These are phyloP conservation scores for Sipha maydis DNA, from an alignment of 2,888 invertebrate species.

Conservation along the genomic window DNA sequence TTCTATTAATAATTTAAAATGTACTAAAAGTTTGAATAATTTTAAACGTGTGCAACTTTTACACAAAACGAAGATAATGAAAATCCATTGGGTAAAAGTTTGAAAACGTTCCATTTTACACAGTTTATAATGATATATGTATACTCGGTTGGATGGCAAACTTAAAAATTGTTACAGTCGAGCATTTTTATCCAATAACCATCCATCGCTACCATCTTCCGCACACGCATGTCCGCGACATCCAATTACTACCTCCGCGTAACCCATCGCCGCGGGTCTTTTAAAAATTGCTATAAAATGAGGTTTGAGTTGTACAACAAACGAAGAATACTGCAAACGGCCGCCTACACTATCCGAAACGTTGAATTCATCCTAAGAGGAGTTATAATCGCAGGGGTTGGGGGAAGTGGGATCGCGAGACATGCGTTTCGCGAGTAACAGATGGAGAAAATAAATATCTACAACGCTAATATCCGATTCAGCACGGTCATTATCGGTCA, in stretches of 20 bases:
- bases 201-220: neutral
- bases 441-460: neutral
- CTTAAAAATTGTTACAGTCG: neutral
- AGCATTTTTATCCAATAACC: neutral
- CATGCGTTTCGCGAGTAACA: neutral
- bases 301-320: neutral
- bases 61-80: neutral
- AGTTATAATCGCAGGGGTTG: no score
- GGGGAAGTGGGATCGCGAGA: no score
- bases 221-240: neutral
- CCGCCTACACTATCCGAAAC: no score
- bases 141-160: neutral
- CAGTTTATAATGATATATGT: neutral
- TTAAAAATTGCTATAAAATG: neutral
- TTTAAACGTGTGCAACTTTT: neutral
- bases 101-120: neutral
- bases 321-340: neutral
- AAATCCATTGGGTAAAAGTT: neutral
- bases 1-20: neutral
- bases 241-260: neutral
- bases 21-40: neutral
- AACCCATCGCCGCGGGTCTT: neutral
- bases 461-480: no score
- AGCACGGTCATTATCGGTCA: no score
- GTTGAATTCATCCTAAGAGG: no score